Evolutionary conservation across 2,888 invertebrate genomes (phyloP), one percentile per base, ranked within the genome.

Genomic region (Odontomyia ornata): DNA sequence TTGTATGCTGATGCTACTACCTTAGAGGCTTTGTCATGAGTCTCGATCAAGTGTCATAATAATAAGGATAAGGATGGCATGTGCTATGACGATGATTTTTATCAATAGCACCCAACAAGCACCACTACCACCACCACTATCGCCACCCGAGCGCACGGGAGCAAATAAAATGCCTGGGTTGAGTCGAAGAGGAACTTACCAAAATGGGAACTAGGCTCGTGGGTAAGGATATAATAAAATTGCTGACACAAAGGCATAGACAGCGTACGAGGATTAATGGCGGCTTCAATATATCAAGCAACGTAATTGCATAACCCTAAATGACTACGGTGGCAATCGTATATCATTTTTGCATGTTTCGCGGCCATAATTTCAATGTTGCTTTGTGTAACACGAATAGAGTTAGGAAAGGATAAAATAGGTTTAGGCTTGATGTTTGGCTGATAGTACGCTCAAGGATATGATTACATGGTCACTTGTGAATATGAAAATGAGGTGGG

Each of bases 311-410:
- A 73, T 73, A 73, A 73, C 73, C 73, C 73, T 73, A 60, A 73
- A 73, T 73, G 73, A 15, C 73, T 60, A 23, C 60, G 36, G 73
- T 15, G 36, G 36, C 18, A 13, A 11, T 15, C 56, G 23, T 73
- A 73, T 73, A 73, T 73, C 73, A 73, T 57, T 73, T 73, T 73
- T 73, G 73, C 73, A 73, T 73, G 73, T 73, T 73, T 73, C 11
- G 73, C 73, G 73, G 21, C 73, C 57, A 73, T 73, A 73, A 73
- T 73, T 73, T 73, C 57, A 23, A 13, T 57, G 36, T 36, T 73
- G 60, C 25, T 73, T 73, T n/a, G 60, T 60, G 36, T 60, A 36
- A 60, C 73, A 60, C 73, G 73, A 60, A 57, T 21, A 25, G 11
- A 25, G 57, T 57, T 57, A 60, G 36, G 72, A 73, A 57, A 69